Base-by-base conservation (phyloP, 2,113 vertebrate species). In the Dunckerocampus dactyliophorus region DNA sequence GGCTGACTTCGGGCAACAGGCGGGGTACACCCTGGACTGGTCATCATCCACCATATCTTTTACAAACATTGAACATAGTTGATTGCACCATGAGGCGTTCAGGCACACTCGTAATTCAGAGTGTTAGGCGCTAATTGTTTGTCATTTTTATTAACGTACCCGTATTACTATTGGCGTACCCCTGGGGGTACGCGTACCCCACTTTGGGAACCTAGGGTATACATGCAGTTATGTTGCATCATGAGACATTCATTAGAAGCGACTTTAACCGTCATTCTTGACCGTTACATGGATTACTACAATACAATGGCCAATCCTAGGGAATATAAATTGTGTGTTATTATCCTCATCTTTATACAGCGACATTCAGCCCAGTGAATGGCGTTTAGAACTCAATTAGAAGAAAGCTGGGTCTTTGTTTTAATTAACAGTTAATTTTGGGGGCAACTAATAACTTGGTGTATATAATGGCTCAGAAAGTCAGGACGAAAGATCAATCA, bases 341-440 rank as follows among this genome's bases (percentile, higher is more conserved):
- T 62, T 62, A 28, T 50, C 47, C 47, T 69, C n/a, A 22, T 39
- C 19, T 69, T 75, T 59, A 50, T 55, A 64, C 54, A 47, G 21
- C 16, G 37, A 42, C 34, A 66, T 57, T 69, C 11, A 34, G 55
- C 65, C 69, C 42, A 43, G 52, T 47, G 39, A 55, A 56, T 56
- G 43, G 59, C 58, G 59, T 62, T 31, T 63, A 64, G 24, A 72
- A 67, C 52, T 71, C 34, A 62, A 68, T 31, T 15, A 47, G 42
- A 46, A 61, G 54, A 74, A 71, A 76, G 42, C 11, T 64, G 65
- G 39, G 59, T 59, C 62, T 74, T 73, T 76, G 71, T 73, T 80
- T 82, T 73, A 80, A 79, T 82, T 74, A 82, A 70, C 69, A 61
- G 64, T 75, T 65, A 45, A 84, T 67, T 83, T 80, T 77, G 66